Conservation (phyloP, 2,113 vertebrate genomes). For the Psophia crepitans region DNA sequence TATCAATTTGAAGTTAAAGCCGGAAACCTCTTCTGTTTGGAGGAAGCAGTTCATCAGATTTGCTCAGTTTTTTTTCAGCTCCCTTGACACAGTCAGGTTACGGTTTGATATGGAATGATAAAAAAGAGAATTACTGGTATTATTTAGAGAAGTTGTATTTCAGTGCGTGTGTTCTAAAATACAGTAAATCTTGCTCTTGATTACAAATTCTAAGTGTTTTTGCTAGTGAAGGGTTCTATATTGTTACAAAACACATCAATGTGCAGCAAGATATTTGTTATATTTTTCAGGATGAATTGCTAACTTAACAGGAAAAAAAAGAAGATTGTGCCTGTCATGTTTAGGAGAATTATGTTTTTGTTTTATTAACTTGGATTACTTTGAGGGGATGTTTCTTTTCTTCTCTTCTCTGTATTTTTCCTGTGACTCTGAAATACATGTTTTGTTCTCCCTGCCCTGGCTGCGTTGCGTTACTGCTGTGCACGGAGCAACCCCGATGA, state of each 20-base stretch:
- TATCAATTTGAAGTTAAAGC: not conserved
- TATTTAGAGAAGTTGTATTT: slow-evolving; percentile 40
- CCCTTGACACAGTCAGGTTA: slow-evolving; percentile 8
- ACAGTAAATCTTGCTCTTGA: slow-evolving; percentile 59
- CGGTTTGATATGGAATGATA: slow-evolving; percentile 35
- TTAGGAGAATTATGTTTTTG: slow-evolving; percentile 47
- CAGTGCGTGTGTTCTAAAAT: slow-evolving; percentile 41
- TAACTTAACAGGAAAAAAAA: slow-evolving; percentile 34
- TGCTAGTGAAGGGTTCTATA: slow-evolving; percentile 4
- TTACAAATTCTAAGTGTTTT: slow-evolving; percentile 57
- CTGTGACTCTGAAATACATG: not conserved
- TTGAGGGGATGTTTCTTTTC: slow-evolving; percentile 20
- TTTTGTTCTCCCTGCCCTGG: not conserved
- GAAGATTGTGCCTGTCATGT: slow-evolving; percentile 47
- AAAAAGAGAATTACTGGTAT: slow-evolving; percentile 14
- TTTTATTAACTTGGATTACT: slow-evolving; percentile 63
- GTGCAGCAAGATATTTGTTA: slow-evolving; percentile 57
- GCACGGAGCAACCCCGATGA: not conserved
- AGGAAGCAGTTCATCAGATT: not conserved
- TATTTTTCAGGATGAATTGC: slow-evolving; percentile 52
- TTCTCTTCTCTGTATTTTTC: slow-evolving; percentile 22
- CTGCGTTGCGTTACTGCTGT: not conserved
- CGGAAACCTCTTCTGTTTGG: not conserved
- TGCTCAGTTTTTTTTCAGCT: not conserved
- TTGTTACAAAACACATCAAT: slow-evolving; percentile 44